These are phyloP conservation scores for Trematocara stigmaticum DNA, from an alignment of 2,113 vertebrate genomes.

Conservation along the genomic window DNA sequence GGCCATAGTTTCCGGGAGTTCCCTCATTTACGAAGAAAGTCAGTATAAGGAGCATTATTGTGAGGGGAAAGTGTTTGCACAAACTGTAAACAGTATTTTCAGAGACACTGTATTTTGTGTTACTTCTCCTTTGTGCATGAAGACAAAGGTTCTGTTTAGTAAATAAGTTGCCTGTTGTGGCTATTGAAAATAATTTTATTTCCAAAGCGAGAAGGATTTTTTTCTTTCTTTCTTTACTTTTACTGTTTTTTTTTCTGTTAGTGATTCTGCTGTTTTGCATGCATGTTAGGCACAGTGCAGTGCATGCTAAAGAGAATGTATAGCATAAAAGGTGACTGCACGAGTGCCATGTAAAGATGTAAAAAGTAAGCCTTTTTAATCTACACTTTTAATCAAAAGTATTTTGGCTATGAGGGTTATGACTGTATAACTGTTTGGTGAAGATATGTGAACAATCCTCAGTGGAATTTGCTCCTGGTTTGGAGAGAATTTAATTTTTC, in stretches of 20 bases:
- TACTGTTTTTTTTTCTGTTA: neutral
- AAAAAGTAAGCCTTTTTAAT: neutral
- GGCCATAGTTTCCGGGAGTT: conserved; percentile 64
- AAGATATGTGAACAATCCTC: conserved; percentile 3
- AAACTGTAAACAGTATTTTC: conserved; percentile 1
- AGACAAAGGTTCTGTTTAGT: neutral
- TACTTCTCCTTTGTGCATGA: conserved; percentile 25
- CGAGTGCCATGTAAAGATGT: neutral
- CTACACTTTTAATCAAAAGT: neutral
- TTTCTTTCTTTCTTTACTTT: neutral
- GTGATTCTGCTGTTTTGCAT: conserved; percentile 12
- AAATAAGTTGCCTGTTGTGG: neutral
- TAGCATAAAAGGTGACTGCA: conserved; percentile 32
- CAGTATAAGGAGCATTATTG: conserved; percentile 68
- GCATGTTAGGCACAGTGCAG: conserved; percentile 43
- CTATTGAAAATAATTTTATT: neutral
- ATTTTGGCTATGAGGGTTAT: conserved; percentile 22
- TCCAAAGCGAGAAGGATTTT: neutral
- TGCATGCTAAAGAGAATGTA: conserved; percentile 49
- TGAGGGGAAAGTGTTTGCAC: conserved; percentile 1
- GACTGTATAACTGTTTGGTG: conserved; percentile 5
- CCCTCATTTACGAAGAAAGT: conserved; percentile 77
- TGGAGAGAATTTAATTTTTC: neutral
- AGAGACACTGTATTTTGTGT: conserved; percentile 15
- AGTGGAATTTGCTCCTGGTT: conserved; percentile 1